Conservation (phyloP, 1,140 invertebrate genomes). For the Nymphalis io region DNA sequence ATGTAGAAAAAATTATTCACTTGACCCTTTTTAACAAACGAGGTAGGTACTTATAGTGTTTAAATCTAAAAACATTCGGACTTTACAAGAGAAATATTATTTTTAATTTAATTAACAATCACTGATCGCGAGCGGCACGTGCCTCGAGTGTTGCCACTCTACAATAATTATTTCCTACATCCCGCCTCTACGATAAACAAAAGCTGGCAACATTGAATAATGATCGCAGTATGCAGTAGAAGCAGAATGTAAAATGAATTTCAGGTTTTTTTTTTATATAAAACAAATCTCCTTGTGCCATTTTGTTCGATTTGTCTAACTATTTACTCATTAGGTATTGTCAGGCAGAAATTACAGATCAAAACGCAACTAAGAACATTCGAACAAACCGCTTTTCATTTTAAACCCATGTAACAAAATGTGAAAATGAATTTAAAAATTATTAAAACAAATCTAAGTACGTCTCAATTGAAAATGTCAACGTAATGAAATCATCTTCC, state of each 20-base stretch:
- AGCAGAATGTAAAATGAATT: constrained; percentile 19
- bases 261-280: background rate
- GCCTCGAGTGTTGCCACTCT: constrained; percentile 69
- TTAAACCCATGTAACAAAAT: too few species aligned
- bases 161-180: constrained; percentile 75
- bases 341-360: too few species aligned
- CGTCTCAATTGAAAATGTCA: too few species aligned
- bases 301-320: too few species aligned
- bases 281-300: too few species aligned
- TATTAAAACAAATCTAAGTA: too few species aligned
- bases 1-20: constrained; percentile 9
- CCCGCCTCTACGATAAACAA: constrained; percentile 55
- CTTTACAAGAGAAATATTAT: constrained; percentile 33
- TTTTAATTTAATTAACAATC: constrained; percentile 61
- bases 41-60: too few species aligned
- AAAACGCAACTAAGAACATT: too few species aligned
- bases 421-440: too few species aligned
- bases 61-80: constrained; percentile 15
- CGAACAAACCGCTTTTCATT: too few species aligned
- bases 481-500: background rate
- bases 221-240: constrained; percentile 38
- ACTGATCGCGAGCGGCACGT: constrained; percentile 53
- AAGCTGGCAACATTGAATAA: constrained; percentile 58
- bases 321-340: too few species aligned
- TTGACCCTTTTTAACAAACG: constrained; percentile 23